These are phyloP conservation scores for Bos javanicus DNA, from an alignment of 2,113 vertebrate genomes.

Conservation along the genomic window DNA sequence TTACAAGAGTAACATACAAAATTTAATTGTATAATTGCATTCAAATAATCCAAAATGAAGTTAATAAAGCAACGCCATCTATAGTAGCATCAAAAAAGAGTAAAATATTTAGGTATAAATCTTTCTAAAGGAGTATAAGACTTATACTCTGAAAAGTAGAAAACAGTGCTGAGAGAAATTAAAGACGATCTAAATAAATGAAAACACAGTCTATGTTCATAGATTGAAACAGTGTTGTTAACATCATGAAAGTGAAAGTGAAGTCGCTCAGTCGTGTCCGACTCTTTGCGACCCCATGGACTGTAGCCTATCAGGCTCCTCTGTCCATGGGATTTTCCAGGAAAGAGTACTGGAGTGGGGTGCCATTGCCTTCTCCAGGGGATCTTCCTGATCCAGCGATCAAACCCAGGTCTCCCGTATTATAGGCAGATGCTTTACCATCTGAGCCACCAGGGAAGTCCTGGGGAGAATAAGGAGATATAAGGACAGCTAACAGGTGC, in stretches of 20 bases:
- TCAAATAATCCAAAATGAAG: background rate
- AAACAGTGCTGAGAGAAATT: background rate
- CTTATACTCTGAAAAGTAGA: background rate
- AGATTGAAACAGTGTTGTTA: background rate
- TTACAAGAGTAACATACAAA: background rate
- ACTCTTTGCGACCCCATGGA: background rate
- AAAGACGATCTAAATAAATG: background rate
- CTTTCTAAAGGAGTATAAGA: background rate
- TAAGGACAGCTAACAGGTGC: background rate
- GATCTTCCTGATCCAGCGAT: background rate
- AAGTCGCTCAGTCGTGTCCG: background rate
- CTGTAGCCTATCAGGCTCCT: background rate
- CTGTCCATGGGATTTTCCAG: background rate
- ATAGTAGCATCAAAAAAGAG: background rate
- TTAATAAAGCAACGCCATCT: slow-evolving; percentile 2
- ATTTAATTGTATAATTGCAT: background rate
- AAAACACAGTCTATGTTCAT: background rate
- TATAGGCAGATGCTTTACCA: background rate
- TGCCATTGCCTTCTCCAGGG: background rate
- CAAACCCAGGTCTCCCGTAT: background rate
- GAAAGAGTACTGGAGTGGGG: background rate
- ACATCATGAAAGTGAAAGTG: background rate
- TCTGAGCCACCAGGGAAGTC: background rate
- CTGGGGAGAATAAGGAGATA: background rate
- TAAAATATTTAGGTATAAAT: slow-evolving; percentile 19